A percentile compares a stretch with the other conserved stretches of the same genome.
phyloP scores from a whole-genome alignment of 35 echinoderm and acorn worm genomes.

The Ophioderma brevispina region DNA sequence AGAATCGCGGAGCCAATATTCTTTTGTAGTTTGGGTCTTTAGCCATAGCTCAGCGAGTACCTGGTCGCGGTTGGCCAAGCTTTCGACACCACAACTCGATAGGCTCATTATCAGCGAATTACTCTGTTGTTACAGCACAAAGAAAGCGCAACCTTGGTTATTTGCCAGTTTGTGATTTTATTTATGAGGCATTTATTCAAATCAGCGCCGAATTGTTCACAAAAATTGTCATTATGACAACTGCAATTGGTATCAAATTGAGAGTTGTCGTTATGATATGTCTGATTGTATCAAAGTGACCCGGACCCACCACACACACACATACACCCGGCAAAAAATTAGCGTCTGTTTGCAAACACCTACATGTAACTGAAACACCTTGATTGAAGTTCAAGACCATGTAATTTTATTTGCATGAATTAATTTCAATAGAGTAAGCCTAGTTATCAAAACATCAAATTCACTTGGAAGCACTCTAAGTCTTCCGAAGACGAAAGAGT shows the following conservation, averaged over 20 bases:
- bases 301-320: not conserved
- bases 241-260: not conserved
- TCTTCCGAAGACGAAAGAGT: too few species aligned
- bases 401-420: too few species aligned
- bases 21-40: not conserved
- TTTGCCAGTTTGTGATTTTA: slow-evolving; percentile 11
- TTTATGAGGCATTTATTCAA: slow-evolving; percentile 11
- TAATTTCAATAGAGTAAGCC: too few species aligned
- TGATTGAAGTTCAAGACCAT: too few species aligned
- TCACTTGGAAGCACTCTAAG: too few species aligned
- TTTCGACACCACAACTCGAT: slow-evolving; percentile 3
- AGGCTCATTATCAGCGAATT: not conserved
- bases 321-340: too few species aligned
- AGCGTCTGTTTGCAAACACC: too few species aligned
- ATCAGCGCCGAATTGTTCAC: not conserved
- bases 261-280: not conserved
- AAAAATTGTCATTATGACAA: not conserved
- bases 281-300: not conserved
- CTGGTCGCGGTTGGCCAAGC: not conserved
- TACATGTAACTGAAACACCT: too few species aligned
- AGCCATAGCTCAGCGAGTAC: not conserved
- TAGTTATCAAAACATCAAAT: too few species aligned
- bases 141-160: not conserved
- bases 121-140: not conserved
- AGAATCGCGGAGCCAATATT: not conserved